A percentile compares a stretch with the other conserved stretches of the same genome.
phyloP scores from a whole-genome alignment of 2,888 invertebrate species.

The Cartodere bifasciata region DNA sequence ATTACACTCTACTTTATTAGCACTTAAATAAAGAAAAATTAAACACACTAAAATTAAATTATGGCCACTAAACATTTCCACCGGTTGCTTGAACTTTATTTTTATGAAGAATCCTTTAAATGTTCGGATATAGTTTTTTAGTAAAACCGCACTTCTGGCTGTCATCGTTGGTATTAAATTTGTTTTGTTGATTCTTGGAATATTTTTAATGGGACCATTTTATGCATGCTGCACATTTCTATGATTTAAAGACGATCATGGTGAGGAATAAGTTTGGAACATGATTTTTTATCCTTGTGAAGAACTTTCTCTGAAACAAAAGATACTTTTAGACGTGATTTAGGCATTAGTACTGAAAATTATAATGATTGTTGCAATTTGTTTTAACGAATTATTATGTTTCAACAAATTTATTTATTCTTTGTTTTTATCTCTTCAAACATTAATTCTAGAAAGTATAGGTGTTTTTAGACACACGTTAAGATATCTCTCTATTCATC shows the following conservation, averaged over 20 bases:
- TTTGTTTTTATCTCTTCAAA: no score
- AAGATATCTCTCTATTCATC: no score
- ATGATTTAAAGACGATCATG: neutral
- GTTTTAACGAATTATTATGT: no score
- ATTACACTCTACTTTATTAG: constrained; percentile 40
- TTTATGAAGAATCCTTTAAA: constrained; percentile 24
- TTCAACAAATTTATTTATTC: no score
- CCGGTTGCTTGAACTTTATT: constrained; percentile 22
- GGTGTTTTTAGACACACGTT: no score
- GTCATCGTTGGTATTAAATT: neutral
- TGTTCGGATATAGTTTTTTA: constrained; percentile 20
- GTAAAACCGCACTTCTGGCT: neutral
- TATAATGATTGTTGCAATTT: no score
- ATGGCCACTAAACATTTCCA: neutral
- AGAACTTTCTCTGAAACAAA: constrained; percentile 22
- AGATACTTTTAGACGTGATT: constrained; percentile 12
- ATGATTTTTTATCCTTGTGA: constrained; percentile 6
- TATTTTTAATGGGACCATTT: constrained; percentile 4
- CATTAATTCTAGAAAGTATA: no score
- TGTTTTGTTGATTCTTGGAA: constrained; percentile 9
- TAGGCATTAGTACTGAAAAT: no score
- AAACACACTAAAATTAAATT: constrained; percentile 15
- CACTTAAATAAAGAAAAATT: constrained; percentile 14
- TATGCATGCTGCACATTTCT: neutral
- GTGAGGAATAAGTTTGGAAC: constrained; percentile 3